Conservation (phyloP, 2,113 vertebrate species). For the Engystomops pustulosus region DNA sequence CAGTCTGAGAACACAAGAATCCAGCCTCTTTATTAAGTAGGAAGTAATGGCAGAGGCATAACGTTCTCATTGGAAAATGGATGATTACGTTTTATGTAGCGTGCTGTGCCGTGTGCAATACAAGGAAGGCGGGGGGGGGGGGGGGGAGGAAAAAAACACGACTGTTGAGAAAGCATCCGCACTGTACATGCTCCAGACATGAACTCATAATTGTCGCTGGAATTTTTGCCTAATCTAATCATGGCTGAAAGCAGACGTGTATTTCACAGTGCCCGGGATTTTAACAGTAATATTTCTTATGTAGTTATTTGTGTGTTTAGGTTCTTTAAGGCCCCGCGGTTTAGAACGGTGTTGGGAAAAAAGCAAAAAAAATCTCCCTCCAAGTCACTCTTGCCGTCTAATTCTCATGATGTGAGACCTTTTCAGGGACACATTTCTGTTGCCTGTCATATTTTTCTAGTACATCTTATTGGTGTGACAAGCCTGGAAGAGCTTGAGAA, state of each 20-base stretch:
- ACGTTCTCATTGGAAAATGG: neutral
- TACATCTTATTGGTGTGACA: conserved; percentile 79
- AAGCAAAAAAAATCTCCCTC: neutral
- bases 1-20: neutral
- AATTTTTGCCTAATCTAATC: conserved; percentile 50
- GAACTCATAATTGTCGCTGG: conserved; percentile 42
- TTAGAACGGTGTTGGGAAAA: neutral
- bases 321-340: neutral
- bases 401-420: conserved; percentile 74
- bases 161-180: neutral
- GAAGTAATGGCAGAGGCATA: neutral
- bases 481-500: conserved; percentile 78
- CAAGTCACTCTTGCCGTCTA: conserved; percentile 70
- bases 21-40: neutral
- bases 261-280: neutral
- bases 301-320: conserved; percentile 13
- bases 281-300: conserved; percentile 7
- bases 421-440: conserved; percentile 75
- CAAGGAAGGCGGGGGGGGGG: neutral
- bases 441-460: conserved; percentile 82
- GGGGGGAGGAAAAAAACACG: neutral
- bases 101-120: neutral
- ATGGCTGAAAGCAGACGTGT: conserved; percentile 24
- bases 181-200: conserved; percentile 45
- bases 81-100: neutral